Conservation (phyloP, 2,113 vertebrate genomes). For the Tetrax tetrax region DNA sequence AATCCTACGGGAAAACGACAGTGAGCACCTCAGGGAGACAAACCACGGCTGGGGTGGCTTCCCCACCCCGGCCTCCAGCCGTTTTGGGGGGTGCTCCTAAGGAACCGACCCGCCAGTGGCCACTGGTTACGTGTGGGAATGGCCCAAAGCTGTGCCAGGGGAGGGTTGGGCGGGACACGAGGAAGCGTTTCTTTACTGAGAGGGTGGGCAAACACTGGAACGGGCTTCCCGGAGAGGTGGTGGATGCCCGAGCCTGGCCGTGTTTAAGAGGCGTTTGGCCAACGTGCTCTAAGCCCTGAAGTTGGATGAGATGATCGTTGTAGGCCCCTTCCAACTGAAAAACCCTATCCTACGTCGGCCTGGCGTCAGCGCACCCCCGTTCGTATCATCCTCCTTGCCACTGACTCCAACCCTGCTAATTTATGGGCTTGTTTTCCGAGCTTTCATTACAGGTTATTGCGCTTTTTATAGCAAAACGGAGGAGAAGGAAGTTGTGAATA, state of each 20-base stretch:
- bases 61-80: rapidly evolving
- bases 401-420: not conserved
- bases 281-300: not conserved
- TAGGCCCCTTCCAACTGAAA: not conserved
- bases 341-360: rapidly evolving
- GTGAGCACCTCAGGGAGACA: not conserved
- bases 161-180: rapidly evolving
- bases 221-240: not conserved
- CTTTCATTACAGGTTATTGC: not conserved
- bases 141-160: not conserved
- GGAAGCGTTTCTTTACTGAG: not conserved
- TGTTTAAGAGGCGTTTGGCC: not conserved
- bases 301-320: rapidly evolving
- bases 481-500: constrained; percentile 6
- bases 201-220: not conserved
- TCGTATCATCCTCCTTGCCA: not conserved
- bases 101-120: not conserved
- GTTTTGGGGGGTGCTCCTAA: rapidly evolving
- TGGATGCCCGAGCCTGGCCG: no score
- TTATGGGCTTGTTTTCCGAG: not conserved
- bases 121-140: not conserved
- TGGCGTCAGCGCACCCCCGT: not conserved
- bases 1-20: not conserved
- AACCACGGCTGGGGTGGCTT: not conserved
- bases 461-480: not conserved